Conservation (phyloP, 2,113 vertebrate species). For the Tapirus terrestris region DNA sequence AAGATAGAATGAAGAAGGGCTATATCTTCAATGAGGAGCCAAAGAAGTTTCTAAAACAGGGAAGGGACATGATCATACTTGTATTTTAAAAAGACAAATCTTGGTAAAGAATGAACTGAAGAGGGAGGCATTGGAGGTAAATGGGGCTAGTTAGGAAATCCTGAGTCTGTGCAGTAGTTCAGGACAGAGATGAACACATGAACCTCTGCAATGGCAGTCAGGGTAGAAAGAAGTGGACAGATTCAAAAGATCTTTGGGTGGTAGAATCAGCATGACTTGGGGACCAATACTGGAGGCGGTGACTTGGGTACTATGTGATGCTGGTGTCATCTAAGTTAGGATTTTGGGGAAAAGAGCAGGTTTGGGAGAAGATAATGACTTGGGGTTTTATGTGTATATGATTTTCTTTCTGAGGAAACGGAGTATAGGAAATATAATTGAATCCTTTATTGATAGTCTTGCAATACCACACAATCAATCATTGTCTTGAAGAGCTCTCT, state of each 20-base stretch:
- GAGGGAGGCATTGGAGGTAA: not conserved
- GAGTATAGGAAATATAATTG: not conserved
- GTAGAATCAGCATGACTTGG: not conserved
- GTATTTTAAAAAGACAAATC: not conserved
- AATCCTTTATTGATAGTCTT: not conserved
- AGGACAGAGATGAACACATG: not conserved
- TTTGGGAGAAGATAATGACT: not conserved
- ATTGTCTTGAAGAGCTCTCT: conserved; percentile 1
- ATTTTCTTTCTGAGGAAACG: conserved; percentile 26
- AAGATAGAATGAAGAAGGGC: not conserved
- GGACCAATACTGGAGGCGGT: not conserved
- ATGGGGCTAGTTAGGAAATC: not conserved
- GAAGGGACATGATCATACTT: not conserved
- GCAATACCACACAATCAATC: not conserved
- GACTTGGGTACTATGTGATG: not conserved
- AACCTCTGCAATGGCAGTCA: not conserved
- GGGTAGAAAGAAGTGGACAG: not conserved
- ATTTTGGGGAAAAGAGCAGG: not conserved
- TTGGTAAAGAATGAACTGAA: not conserved
- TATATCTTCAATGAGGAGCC: not conserved
- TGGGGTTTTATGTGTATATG: not conserved
- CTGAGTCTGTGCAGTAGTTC: not conserved
- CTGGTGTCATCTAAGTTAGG: not conserved
- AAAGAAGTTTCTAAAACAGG: not conserved
- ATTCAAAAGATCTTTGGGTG: not conserved